These are phyloP conservation scores for Acrocephalus scirpaceus DNA, from an alignment of 2,797 vertebrate genomes.

Conservation along the genomic window DNA sequence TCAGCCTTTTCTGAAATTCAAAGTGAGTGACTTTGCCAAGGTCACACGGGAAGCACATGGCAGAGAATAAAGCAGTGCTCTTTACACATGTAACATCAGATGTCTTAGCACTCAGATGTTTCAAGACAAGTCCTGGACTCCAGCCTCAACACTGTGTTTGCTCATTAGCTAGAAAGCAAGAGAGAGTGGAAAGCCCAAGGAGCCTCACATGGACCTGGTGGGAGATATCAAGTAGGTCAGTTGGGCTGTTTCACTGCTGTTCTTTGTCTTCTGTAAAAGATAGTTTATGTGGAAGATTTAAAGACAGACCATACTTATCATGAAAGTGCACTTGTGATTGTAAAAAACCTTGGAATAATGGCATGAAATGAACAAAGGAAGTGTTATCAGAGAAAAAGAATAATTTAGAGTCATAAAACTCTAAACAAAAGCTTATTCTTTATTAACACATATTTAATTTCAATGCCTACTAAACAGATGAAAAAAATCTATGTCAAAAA, in stretches of 20 bases:
- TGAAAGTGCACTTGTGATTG: not conserved
- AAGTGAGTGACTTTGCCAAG: not conserved
- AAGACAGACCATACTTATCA: not conserved
- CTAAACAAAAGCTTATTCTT: not conserved
- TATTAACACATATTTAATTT: constrained; percentile 5
- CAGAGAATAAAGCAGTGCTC: not conserved
- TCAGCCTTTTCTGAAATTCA: constrained; percentile 10
- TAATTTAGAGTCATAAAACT: not conserved
- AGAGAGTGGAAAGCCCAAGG: not conserved
- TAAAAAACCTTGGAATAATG: not conserved
- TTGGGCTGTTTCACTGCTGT: not conserved
- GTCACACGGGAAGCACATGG: not conserved
- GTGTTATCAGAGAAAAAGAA: not conserved
- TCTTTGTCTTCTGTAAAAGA: not conserved
- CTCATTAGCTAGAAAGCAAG: not conserved
- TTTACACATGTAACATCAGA: not conserved
- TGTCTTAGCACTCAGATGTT: not conserved
- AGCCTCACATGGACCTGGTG: not conserved
- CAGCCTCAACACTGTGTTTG: not conserved
- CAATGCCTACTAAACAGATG: not conserved
- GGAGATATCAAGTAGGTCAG: not conserved
- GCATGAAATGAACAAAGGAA: not conserved
- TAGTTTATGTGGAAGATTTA: not conserved
- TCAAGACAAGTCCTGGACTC: not conserved
- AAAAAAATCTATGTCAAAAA: not conserved